Percentiles rank a stretch among this genome's conserved stretches.
phyloP scores from a whole-genome alignment of 2,888 invertebrate species.

The Furcula furcula region DNA sequence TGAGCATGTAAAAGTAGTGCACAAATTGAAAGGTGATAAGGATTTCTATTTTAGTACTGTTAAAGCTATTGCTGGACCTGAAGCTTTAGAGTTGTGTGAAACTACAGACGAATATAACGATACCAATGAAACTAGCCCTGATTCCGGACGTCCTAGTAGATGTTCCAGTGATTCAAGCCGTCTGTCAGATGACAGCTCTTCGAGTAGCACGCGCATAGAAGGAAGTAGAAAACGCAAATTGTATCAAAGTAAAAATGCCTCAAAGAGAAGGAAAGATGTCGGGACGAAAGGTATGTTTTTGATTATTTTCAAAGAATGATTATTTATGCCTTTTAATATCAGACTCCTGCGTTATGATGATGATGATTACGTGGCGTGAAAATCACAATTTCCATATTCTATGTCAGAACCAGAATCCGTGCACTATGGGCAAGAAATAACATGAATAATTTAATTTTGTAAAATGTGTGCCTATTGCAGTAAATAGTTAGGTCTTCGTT shows the following conservation, averaged over 20 bases:
- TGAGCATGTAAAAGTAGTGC: slow-evolving; percentile 84
- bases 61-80: slow-evolving; percentile 64
- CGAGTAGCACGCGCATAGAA: slow-evolving; percentile 57
- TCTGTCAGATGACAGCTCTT: slow-evolving; percentile 70
- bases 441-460: too few species aligned
- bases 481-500: not conserved
- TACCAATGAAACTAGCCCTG: slow-evolving; percentile 49
- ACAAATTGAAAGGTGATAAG: slow-evolving; percentile 81
- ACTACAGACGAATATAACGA: slow-evolving; percentile 45
- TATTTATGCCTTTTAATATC: too few species aligned
- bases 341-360: too few species aligned
- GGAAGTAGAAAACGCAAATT: slow-evolving; percentile 61
- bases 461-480: too few species aligned
- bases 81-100: slow-evolving; percentile 60
- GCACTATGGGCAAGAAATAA: too few species aligned
- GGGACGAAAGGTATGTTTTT: slow-evolving; percentile 39
- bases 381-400: too few species aligned
- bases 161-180: slow-evolving; percentile 74
- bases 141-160: slow-evolving; percentile 65
- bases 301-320: too few species aligned
- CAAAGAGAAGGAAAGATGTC: slow-evolving; percentile 52
- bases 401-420: too few species aligned
- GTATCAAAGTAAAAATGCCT: slow-evolving; percentile 36
- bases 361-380: too few species aligned
- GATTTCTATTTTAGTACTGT: slow-evolving; percentile 76